These are phyloP conservation scores for Cabera pusaria DNA, from an alignment of 2,888 invertebrate genomes.

Conservation along the genomic window DNA sequence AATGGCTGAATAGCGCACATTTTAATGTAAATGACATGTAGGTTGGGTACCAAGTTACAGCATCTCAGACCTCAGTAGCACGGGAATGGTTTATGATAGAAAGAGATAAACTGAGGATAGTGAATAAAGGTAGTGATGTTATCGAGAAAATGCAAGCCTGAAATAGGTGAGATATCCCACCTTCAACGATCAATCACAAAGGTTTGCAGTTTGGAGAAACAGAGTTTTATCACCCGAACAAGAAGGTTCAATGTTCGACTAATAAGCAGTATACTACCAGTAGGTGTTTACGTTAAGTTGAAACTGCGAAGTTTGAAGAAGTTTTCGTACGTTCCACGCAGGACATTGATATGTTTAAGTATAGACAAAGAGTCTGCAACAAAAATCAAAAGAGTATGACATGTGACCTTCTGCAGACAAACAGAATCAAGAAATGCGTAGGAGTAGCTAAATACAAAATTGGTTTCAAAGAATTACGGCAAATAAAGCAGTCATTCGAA, in stretches of 20 bases:
- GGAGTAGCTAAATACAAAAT: constrained; percentile 71
- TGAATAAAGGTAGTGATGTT: constrained; percentile 16
- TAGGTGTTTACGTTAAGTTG: constrained; percentile 27
- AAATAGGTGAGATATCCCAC: constrained; percentile 32
- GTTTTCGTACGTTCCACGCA: neutral
- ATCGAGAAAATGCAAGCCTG: constrained; percentile 25
- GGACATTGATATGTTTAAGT: constrained; percentile 6
- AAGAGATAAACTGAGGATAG: constrained; percentile 29
- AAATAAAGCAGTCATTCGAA: constrained; percentile 58
- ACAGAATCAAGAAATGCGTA: constrained; percentile 62
- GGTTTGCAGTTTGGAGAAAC: constrained; percentile 36
- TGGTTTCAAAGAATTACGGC: constrained; percentile 66
- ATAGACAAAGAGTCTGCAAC: constrained; percentile 12
- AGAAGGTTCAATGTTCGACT: constrained; percentile 51
- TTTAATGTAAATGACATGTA: constrained; percentile 27
- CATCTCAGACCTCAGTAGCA: constrained; percentile 13
- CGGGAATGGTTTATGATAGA: constrained; percentile 5
- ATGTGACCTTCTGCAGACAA: constrained; percentile 55
- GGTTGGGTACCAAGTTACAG: constrained; percentile 31
- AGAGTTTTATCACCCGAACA: constrained; percentile 49
- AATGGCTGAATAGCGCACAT: too few relatives aligned
- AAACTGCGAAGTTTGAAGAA: constrained; percentile 23
- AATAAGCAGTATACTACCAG: constrained; percentile 35
- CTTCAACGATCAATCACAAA: constrained; percentile 42
- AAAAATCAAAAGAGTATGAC: constrained; percentile 35